Conservation (phyloP, 2,113 vertebrate species). For the Dryoscopus gambensis region DNA sequence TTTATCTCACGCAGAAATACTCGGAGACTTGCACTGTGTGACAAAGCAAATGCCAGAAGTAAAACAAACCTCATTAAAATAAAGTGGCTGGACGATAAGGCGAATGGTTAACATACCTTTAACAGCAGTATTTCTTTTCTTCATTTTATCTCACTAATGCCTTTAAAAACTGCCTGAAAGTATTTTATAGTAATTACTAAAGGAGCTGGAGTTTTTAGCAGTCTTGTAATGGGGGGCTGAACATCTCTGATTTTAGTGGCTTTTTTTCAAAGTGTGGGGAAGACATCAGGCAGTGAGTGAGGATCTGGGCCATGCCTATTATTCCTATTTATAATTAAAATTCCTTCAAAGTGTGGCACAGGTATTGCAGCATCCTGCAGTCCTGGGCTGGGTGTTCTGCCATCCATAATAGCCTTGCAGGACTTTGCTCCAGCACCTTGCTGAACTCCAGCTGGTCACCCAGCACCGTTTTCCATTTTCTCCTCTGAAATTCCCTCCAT, state of each 20-base stretch:
- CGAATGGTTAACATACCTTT: background rate
- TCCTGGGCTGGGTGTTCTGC: background rate
- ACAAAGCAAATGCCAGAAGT: slow-evolving; percentile 23
- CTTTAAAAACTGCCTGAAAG: slow-evolving; percentile 3
- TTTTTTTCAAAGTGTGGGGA: background rate
- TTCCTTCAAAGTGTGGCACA: background rate
- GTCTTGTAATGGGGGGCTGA: background rate
- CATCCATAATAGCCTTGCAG: fast-evolving
- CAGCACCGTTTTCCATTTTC: background rate
- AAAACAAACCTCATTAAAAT: slow-evolving; percentile 57
- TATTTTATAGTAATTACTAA: background rate
- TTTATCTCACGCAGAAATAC: background rate
- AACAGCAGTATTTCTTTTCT: background rate
- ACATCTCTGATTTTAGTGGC: background rate
- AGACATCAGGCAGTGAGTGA: background rate
- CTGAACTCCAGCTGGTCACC: background rate
- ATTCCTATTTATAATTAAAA: background rate
- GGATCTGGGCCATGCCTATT: background rate
- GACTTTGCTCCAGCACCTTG: background rate
- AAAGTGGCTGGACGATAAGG: slow-evolving; percentile 37
- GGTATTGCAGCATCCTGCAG: background rate
- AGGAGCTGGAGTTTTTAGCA: background rate
- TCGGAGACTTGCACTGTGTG: background rate
- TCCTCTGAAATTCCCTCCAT: background rate
- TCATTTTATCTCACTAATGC: background rate